Conservation (phyloP, 2,797 vertebrate genomes). For the Spondyliosoma cantharus region DNA sequence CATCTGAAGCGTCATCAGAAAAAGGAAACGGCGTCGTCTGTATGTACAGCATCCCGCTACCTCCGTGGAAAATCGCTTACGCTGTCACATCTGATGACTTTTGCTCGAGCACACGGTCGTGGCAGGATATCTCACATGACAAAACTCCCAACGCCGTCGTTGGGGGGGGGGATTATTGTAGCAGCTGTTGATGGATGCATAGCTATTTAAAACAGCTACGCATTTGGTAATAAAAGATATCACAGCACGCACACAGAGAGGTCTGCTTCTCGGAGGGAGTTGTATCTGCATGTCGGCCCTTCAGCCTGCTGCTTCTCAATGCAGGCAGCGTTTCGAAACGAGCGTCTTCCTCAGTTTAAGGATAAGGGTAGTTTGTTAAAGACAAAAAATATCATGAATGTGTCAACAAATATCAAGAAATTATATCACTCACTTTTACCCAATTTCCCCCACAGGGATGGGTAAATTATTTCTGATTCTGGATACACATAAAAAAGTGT, state of each 20-base stretch:
- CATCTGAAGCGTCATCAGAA: slow-evolving; percentile 68
- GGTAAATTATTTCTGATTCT: no score
- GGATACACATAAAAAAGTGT: no score
- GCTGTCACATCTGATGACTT: slow-evolving; percentile 59
- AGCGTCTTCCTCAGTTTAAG: not conserved
- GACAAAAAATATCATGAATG: not conserved
- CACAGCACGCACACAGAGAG: not conserved
- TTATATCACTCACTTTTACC: no score
- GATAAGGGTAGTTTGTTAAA: not conserved
- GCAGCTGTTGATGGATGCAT: slow-evolving; percentile 45
- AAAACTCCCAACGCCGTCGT: slow-evolving; percentile 19
- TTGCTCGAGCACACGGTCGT: slow-evolving; percentile 28
- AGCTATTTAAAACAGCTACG: slow-evolving; percentile 25
- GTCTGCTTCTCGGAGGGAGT: not conserved
- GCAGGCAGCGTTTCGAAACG: not conserved
- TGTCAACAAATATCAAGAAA: no score
- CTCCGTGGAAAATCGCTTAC: slow-evolving; percentile 48
- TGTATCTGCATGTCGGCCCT: slow-evolving; percentile 19
- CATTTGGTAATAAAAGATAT: slow-evolving; percentile 10
- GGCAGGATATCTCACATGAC: slow-evolving; percentile 23
- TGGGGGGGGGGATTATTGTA: slow-evolving; percentile 14
- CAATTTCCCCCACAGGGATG: no score
- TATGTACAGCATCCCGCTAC: slow-evolving; percentile 29
- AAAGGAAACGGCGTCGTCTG: slow-evolving; percentile 51
- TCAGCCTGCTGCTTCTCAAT: not conserved